Evolutionary conservation across 2,797 vertebrate species (phyloP).

Genomic region (Onychomys leucogaster): DNA sequence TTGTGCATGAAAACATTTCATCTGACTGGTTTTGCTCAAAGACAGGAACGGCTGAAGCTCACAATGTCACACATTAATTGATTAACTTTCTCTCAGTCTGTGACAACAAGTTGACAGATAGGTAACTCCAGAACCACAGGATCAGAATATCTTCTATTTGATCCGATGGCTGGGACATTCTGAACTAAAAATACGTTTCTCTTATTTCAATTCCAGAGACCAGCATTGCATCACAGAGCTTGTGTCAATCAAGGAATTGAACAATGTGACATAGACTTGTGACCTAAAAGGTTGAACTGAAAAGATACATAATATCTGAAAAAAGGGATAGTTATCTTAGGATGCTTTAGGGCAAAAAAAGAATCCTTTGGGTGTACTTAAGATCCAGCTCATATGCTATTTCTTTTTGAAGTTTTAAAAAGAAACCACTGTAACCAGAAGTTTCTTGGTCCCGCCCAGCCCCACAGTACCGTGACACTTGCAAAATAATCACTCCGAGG

Average conservation of each 20-base stretch:
- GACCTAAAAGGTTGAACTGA: conserved; percentile 54
- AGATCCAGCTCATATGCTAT: neutral
- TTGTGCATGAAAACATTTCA: neutral
- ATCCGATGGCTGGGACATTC: neutral
- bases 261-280: neutral
- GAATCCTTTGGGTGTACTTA: neutral
- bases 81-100: neutral
- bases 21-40: neutral
- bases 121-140: neutral
- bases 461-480: no score
- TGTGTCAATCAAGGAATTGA: conserved; percentile 12
- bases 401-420: neutral
- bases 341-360: neutral
- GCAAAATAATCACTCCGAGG: no score
- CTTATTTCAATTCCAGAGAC: conserved; percentile 53
- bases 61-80: neutral
- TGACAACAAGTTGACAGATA: neutral
- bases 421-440: neutral
- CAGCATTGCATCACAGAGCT: neutral
- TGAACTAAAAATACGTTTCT: conserved; percentile 42
- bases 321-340: conserved; percentile 22
- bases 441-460: no score
- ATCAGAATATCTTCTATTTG: conserved; percentile 37
- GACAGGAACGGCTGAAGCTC: neutral
- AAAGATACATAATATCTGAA: conserved; percentile 63